phyloP scores from a whole-genome alignment of 1,140 invertebrate genomes.

The Chrysoperla carnea region DNA sequence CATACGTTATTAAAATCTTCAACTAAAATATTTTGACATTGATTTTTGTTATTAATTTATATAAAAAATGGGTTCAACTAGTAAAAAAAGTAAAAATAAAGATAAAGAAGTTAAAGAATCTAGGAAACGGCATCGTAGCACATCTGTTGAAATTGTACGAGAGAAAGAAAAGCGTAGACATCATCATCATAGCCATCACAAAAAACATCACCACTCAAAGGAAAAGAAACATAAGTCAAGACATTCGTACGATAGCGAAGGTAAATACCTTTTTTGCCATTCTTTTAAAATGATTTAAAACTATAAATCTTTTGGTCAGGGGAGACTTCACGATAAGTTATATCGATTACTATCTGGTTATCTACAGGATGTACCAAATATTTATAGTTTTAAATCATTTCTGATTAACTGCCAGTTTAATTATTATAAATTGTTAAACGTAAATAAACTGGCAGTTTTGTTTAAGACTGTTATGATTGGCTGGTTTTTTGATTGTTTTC shows the following conservation, averaged over 20 bases:
- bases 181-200: slow-evolving; percentile 27
- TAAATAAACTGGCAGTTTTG: not conserved
- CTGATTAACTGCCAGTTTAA: slow-evolving; percentile 12
- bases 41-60: slow-evolving; percentile 2
- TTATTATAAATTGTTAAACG: not conserved
- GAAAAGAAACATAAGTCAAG: slow-evolving; percentile 32
- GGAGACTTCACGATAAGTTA: too few relatives aligned
- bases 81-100: slow-evolving; percentile 30
- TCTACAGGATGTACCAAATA: not conserved
- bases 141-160: slow-evolving; percentile 24
- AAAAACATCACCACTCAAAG: slow-evolving; percentile 27
- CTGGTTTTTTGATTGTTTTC: not conserved
- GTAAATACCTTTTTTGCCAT: slow-evolving; percentile 25
- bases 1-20: too few relatives aligned
- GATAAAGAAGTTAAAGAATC: slow-evolving; percentile 27
- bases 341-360: not conserved
- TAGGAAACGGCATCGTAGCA: slow-evolving; percentile 29
- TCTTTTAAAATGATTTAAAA: slow-evolving; percentile 2
- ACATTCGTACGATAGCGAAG: slow-evolving; percentile 32
- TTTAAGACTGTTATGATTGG: not conserved
- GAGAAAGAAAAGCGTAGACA: slow-evolving; percentile 35
- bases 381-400: slow-evolving; percentile 1
- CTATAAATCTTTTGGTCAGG: slow-evolving; percentile 6
- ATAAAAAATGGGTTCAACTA: slow-evolving; percentile 33
- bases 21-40: too few relatives aligned